phyloP scores from a whole-genome alignment of 2,888 invertebrate species.

The Polydesmus complanatus region DNA sequence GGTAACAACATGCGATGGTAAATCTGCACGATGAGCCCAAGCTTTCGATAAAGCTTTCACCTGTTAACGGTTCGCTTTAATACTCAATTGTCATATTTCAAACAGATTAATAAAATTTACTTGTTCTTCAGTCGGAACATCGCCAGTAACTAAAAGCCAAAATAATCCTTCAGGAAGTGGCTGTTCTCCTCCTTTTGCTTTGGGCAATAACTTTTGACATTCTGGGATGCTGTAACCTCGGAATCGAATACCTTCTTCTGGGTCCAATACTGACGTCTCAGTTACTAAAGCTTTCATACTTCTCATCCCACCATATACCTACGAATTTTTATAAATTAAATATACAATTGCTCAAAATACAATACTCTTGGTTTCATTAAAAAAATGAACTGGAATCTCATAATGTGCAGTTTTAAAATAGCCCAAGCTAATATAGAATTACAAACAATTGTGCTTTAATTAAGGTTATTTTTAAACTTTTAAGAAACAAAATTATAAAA shows the following conservation, averaged over 20 bases:
- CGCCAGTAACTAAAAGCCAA: conserved; percentile 80
- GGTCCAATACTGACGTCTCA: conserved; percentile 86
- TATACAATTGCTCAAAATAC: conserved; percentile 4
- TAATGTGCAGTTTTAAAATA: no score
- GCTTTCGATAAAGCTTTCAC: conserved; percentile 53
- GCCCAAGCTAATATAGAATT: neutral
- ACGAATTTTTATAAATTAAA: conserved; percentile 13
- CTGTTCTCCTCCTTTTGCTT: conserved; percentile 62
- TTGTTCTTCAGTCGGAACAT: conserved; percentile 69
- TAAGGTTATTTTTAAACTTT: neutral
- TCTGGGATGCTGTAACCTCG: conserved; percentile 86
- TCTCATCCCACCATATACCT: conserved; percentile 82
- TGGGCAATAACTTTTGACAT: conserved; percentile 73
- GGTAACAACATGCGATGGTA: conserved; percentile 83
- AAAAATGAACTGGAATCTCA: no score
- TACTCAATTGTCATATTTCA: neutral
- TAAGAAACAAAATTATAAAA: no score
- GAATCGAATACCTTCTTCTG: conserved; percentile 91
- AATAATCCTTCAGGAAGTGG: conserved; percentile 89
- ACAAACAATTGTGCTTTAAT: neutral
- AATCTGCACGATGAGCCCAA: conserved; percentile 73
- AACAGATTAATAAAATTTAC: conserved; percentile 31
- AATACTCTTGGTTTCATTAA: neutral
- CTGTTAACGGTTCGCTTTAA: conserved; percentile 19
- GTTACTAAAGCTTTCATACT: conserved; percentile 88